A percentile compares a stretch with the other conserved stretches of the same genome.
Conservation (phyloP, 1,140 invertebrate species). For the Pygmarrhopalites habei region DNA sequence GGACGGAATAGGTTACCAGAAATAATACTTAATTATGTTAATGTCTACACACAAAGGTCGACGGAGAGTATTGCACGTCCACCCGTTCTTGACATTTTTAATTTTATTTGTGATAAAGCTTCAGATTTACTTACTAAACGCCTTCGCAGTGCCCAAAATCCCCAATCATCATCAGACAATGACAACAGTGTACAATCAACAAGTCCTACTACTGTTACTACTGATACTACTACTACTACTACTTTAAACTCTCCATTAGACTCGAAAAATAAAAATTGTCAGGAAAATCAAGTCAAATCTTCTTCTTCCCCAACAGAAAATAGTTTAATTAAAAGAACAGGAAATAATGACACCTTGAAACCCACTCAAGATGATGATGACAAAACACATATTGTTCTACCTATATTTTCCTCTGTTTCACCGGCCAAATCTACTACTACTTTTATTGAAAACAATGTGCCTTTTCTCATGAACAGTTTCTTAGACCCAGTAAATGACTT, state of each 20-base stretch:
- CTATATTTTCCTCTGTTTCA: background rate
- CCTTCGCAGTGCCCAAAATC: too few species aligned
- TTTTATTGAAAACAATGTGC: background rate
- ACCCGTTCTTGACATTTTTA: background rate
- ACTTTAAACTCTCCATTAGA: too few species aligned
- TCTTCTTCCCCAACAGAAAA: background rate
- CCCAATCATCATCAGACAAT: too few species aligned
- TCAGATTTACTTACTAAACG: too few species aligned
- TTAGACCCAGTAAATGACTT: slow-evolving; percentile 29
- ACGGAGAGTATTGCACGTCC: background rate
- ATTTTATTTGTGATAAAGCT: background rate
- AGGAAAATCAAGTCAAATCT: background rate
- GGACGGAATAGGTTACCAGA: slow-evolving; percentile 27
- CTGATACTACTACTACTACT: too few species aligned
- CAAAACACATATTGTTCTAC: too few species aligned
- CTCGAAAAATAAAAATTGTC: background rate
- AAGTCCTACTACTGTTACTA: too few species aligned
- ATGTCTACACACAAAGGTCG: background rate
- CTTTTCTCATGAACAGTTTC: slow-evolving; percentile 33
- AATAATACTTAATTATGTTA: slow-evolving; percentile 1
- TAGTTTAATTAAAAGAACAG: background rate
- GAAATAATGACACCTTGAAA: background rate
- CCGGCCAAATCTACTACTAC: background rate
- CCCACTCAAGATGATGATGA: too few species aligned
- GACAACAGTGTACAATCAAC: too few species aligned